Conservation (phyloP, 1,140 invertebrate genomes). For the Gonatopus flavifemur region DNA sequence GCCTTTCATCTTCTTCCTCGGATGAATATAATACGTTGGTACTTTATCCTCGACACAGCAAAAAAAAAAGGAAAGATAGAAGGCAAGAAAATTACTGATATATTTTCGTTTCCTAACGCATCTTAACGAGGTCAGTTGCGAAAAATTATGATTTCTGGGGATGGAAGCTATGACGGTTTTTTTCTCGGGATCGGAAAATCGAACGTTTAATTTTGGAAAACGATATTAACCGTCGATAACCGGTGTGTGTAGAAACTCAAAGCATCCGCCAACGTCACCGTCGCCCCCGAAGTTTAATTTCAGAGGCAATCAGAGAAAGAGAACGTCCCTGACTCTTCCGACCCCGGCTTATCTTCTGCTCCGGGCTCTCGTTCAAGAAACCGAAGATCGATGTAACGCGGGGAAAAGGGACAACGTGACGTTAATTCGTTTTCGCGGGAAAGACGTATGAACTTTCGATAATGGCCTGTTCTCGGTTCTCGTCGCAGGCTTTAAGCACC, state of each 20-base stretch:
- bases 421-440: constrained; percentile 33
- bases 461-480: constrained; percentile 8
- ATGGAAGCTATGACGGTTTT: not conserved
- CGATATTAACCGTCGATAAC: no score
- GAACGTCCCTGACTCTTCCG: constrained; percentile 12
- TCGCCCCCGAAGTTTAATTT: constrained; percentile 27
- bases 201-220: constrained; percentile 28
- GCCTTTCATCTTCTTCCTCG: constrained; percentile 5
- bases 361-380: constrained; percentile 15
- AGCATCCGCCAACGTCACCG: no score
- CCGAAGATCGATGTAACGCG: constrained; percentile 15
- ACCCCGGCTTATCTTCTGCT: constrained; percentile 2
- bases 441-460: constrained; percentile 30
- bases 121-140: constrained; percentile 3
- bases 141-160: not conserved
- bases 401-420: constrained; percentile 22
- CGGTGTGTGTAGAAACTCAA: constrained; percentile 5
- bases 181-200: constrained; percentile 11
- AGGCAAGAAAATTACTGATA: not conserved
- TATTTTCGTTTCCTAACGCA: constrained; percentile 9
- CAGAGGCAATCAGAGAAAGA: constrained; percentile 27
- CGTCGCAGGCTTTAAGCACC: no score
- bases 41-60: constrained; percentile 3
- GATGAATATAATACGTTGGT: constrained; percentile 11
- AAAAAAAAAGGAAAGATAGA: not conserved